These are phyloP conservation scores for Malacoctenus gilli DNA, from an alignment of 2,797 vertebrate species.

Conservation along the genomic window DNA sequence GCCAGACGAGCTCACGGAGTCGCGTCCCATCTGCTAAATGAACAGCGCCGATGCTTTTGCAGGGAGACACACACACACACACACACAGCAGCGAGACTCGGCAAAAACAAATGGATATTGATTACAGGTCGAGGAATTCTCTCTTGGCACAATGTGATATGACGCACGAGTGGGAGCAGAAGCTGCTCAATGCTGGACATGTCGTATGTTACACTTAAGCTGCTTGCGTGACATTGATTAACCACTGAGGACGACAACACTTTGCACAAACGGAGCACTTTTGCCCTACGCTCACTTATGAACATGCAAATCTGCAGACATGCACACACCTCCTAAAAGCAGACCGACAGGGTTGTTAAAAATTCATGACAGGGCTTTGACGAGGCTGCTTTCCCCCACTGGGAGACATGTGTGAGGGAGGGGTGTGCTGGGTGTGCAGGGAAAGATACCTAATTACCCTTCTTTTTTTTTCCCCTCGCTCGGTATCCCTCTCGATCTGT, in stretches of 20 bases:
- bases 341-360: slow-evolving; percentile 72
- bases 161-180: slow-evolving; percentile 13
- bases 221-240: slow-evolving; percentile 21
- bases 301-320: slow-evolving; percentile 34
- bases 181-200: slow-evolving; percentile 27
- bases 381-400: slow-evolving; percentile 67
- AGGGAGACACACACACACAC: background rate
- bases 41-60: no score
- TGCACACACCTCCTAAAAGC: slow-evolving; percentile 42
- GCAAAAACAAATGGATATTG: slow-evolving; percentile 20
- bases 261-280: slow-evolving; percentile 14
- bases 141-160: slow-evolving; percentile 1
- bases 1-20: background rate
- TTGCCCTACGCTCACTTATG: slow-evolving; percentile 9
- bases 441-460: slow-evolving; percentile 67
- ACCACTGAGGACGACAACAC: slow-evolving; percentile 4
- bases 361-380: slow-evolving; percentile 79
- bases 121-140: slow-evolving; percentile 21
- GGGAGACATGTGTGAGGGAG: slow-evolving; percentile 58
- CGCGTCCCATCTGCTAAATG: slow-evolving; percentile 4
- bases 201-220: slow-evolving; percentile 12
- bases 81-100: background rate
- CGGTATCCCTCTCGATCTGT: slow-evolving; percentile 24
- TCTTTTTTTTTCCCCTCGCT: slow-evolving; percentile 11
- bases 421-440: slow-evolving; percentile 22